These are phyloP conservation scores for Hydractinia echinata DNA, from an alignment of 30 jellyfish, hydroid and myxozoan genomes.

Conservation along the genomic window DNA sequence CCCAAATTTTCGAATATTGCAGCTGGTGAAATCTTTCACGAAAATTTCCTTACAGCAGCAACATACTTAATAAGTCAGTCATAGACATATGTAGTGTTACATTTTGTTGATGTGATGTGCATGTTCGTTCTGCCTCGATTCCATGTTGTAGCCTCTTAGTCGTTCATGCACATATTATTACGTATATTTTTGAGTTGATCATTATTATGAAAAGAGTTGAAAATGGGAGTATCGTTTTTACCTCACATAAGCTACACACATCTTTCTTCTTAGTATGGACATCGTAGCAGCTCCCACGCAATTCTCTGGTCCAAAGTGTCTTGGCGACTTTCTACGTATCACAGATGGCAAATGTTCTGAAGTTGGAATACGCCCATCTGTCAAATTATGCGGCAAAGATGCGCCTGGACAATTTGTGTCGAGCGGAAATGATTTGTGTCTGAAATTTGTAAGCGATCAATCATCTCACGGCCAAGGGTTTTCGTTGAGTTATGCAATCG, in stretches of 20 bases:
- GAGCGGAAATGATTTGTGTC: slow-evolving; percentile 55
- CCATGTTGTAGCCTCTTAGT: too few relatives aligned
- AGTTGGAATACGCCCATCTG: slow-evolving; percentile 22
- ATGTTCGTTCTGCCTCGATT: too few relatives aligned
- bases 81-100: too few relatives aligned
- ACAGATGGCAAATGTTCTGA: slow-evolving; percentile 68
- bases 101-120: too few relatives aligned
- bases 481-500: slow-evolving; percentile 44
- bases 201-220: too few relatives aligned
- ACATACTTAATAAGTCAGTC: too few relatives aligned
- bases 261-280: slow-evolving; percentile 10
- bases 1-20: too few relatives aligned
- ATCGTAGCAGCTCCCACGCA: slow-evolving; percentile 9
- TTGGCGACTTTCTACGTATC: slow-evolving; percentile 68
- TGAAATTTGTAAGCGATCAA: slow-evolving; percentile 68
- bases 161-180: too few relatives aligned
- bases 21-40: too few relatives aligned
- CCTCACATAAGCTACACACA: neutral
- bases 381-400: slow-evolving; percentile 56
- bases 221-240: neutral
- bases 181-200: too few relatives aligned
- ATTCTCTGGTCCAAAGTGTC: slow-evolving; percentile 35
- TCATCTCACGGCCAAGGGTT: slow-evolving; percentile 54
- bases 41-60: too few relatives aligned
- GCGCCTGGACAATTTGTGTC: slow-evolving; percentile 54